phyloP scores from a whole-genome alignment of 2,888 invertebrate species.

The Euclidia mi region DNA sequence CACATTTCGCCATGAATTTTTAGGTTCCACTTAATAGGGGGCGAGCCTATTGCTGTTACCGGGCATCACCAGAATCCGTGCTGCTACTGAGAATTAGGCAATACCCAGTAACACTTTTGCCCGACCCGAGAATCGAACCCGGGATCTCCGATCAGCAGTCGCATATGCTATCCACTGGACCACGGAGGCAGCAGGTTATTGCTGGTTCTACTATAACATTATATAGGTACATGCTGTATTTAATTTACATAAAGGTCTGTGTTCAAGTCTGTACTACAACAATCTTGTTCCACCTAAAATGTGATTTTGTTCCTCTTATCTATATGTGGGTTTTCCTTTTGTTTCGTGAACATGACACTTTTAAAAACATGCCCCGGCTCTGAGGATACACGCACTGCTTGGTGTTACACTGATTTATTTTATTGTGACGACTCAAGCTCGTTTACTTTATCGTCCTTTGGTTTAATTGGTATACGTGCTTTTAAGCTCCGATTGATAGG shows the following conservation, averaged over 20 bases:
- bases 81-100: too few species aligned
- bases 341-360: slow-evolving; percentile 23
- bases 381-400: slow-evolving; percentile 3
- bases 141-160: too few species aligned
- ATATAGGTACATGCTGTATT: slow-evolving; percentile 12
- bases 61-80: too few species aligned
- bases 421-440: neutral
- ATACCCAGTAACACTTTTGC: too few species aligned
- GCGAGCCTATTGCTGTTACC: too few species aligned
- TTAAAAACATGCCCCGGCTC: slow-evolving; percentile 12
- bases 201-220: neutral
- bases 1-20: too few species aligned
- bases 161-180: too few species aligned
- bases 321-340: slow-evolving; percentile 21
- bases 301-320: slow-evolving; percentile 33
- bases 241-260: slow-evolving; percentile 35
- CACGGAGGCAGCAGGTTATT: too few species aligned
- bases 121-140: too few species aligned
- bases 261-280: slow-evolving; percentile 17
- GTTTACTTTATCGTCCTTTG: neutral
- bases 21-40: too few species aligned
- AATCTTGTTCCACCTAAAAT: slow-evolving; percentile 22
- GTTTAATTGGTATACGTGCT: neutral
- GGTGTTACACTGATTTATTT: slow-evolving; percentile 11
- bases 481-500: too few species aligned